These are phyloP conservation scores for Dasyurus viverrinus DNA, from an alignment of 2,113 vertebrate species.

Conservation along the genomic window DNA sequence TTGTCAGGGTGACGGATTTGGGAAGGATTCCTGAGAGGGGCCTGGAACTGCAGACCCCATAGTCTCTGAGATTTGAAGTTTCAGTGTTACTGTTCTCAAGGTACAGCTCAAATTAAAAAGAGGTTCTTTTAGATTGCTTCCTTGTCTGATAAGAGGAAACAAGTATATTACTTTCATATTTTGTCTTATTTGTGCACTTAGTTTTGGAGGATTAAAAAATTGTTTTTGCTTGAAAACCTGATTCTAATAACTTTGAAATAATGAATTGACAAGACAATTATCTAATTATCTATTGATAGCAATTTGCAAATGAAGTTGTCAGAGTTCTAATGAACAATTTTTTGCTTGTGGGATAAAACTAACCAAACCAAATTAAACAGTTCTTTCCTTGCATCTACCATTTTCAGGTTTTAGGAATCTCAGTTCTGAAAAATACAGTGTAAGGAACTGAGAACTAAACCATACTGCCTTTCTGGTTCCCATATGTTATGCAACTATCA, in stretches of 20 bases:
- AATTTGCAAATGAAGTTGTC: conserved; percentile 29
- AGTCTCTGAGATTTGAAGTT: conserved; percentile 72
- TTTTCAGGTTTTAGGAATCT: neutral
- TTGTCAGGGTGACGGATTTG: conserved; percentile 82
- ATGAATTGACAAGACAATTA: conserved; percentile 23
- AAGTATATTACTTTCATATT: neutral
- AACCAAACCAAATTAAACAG: neutral
- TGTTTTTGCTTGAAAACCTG: neutral
- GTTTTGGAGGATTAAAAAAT: conserved; percentile 6
- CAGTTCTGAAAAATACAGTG: neutral
- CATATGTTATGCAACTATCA: neutral
- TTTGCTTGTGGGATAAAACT: conserved; percentile 23
- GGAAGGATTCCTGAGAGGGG: conserved; percentile 73
- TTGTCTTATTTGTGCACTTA: neutral
- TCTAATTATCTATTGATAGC: conserved; percentile 3
- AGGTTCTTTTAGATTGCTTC: neutral
- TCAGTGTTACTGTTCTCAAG: conserved; percentile 64
- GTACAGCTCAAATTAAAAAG: conserved; percentile 22
- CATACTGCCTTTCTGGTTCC: neutral
- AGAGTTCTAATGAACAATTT: conserved; percentile 31
- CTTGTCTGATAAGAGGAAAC: neutral
- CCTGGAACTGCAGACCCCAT: conserved; percentile 45
- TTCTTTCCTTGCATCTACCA: neutral
- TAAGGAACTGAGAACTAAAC: neutral
- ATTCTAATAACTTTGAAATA: neutral